A percentile compares a stretch with the other conserved stretches of the same genome.
These are phyloP conservation scores for Hemiprocne comata DNA, from an alignment of 2,113 vertebrate species.

Conservation along the genomic window DNA sequence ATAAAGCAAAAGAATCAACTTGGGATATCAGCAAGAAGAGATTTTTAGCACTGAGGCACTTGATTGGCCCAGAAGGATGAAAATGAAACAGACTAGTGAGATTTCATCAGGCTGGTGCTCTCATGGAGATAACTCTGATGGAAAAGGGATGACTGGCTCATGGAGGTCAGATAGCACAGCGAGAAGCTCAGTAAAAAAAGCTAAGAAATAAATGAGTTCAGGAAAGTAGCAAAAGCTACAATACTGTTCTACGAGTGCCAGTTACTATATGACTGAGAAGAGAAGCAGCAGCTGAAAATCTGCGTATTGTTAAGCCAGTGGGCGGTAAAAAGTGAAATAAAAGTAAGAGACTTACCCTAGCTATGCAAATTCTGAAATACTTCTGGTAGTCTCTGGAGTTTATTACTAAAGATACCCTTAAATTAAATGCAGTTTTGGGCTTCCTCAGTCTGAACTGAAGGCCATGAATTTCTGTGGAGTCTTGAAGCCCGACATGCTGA, in stretches of 20 bases:
- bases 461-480: not conserved
- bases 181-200: not conserved
- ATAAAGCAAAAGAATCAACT: not conserved
- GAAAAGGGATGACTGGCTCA: not conserved
- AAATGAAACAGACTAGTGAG: not conserved
- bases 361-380: not conserved
- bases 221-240: not conserved
- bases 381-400: not conserved
- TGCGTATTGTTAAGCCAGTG: not conserved
- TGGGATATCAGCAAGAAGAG: not conserved
- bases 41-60: not conserved
- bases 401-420: not conserved
- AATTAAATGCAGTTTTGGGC: not conserved
- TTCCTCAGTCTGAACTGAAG: not conserved
- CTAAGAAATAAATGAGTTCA: not conserved
- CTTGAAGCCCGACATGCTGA: not conserved
- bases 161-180: not conserved
- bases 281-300: not conserved
- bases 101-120: not conserved
- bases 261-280: not conserved
- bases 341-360: not conserved
- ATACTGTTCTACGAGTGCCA: not conserved
- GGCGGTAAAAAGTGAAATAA: not conserved
- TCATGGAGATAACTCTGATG: not conserved
- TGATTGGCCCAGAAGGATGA: not conserved